A percentile compares a stretch with the other conserved stretches of the same genome.
phyloP scores from a whole-genome alignment of 35 echinoderm and acorn worm species.

The Patiria miniata region DNA sequence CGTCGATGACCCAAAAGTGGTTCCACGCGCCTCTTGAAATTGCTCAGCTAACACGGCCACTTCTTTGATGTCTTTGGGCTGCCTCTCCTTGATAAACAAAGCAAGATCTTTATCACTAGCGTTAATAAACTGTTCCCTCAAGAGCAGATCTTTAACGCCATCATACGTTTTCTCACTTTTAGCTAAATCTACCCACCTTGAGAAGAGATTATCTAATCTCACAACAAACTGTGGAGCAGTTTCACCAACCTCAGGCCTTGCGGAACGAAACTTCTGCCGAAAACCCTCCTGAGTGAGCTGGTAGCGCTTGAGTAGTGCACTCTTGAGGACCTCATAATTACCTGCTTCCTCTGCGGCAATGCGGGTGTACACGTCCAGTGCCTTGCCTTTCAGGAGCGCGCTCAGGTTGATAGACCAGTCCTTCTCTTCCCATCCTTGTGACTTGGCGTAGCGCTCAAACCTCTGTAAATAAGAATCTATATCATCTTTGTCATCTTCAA shows the following conservation, averaged over 20 bases:
- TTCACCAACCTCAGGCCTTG: slow-evolving; percentile 38
- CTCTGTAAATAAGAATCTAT: slow-evolving; percentile 36
- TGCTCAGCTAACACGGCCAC: slow-evolving; percentile 20
- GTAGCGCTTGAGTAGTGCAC: slow-evolving; percentile 28
- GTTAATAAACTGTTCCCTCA: slow-evolving; percentile 51
- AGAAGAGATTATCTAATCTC: slow-evolving; percentile 34
- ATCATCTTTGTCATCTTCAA: slow-evolving; percentile 41
- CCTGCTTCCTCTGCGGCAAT: background rate
- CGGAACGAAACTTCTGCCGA: background rate
- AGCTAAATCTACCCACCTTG: slow-evolving; percentile 44
- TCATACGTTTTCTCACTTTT: slow-evolving; percentile 29
- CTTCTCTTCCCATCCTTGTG: background rate
- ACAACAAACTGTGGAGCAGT: slow-evolving; percentile 30
- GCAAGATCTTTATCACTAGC: slow-evolving; percentile 29
- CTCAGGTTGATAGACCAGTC: slow-evolving; percentile 22
- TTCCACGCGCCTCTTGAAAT: background rate
- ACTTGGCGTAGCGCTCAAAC: slow-evolving; percentile 19
- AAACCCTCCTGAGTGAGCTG: slow-evolving; percentile 31
- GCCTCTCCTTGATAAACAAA: slow-evolving; percentile 1
- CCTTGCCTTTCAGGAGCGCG: slow-evolving; percentile 17
- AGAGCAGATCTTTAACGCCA: slow-evolving; percentile 33
- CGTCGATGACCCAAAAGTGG: background rate
- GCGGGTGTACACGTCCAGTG: background rate
- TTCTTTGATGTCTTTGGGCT: slow-evolving; percentile 9
- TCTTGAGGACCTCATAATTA: slow-evolving; percentile 33